These are phyloP conservation scores for Eristalis arbustorum DNA, from an alignment of 2,888 invertebrate species.

Conservation along the genomic window DNA sequence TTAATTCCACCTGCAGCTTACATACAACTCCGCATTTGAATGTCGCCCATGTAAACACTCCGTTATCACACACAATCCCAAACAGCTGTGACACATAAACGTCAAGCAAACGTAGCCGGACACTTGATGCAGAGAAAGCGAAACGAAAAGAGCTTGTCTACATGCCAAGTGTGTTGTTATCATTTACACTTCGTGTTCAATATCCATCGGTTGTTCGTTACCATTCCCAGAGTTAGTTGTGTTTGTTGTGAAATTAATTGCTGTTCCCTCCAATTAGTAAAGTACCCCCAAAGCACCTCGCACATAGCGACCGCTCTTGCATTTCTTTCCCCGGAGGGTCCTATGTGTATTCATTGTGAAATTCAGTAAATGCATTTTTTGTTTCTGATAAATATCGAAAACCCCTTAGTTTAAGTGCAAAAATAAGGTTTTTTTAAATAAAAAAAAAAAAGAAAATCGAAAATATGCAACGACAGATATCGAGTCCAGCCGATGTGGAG, in stretches of 20 bases:
- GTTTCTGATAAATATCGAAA: too few relatives aligned
- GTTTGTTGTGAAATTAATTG: neutral
- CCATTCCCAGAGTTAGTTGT: neutral
- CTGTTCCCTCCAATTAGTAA: neutral
- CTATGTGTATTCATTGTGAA: neutral
- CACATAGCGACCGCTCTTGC: neutral
- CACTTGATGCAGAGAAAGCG: neutral
- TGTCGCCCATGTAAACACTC: neutral
- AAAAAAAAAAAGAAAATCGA: neutral
- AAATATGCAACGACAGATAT: conserved; percentile 58
- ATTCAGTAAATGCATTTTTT: neutral
- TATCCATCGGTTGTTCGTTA: neutral
- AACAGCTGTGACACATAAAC: neutral
- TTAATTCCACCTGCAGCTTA: too few relatives aligned
- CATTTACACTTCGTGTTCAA: conserved; percentile 22
- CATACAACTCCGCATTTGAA: neutral
- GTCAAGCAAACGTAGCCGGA: conserved; percentile 5
- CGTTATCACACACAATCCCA: neutral
- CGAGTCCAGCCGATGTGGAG: conserved; percentile 43
- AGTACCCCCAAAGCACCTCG: neutral
- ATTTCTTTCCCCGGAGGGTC: neutral
- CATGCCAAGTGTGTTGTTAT: conserved; percentile 51
- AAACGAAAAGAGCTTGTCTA: conserved; percentile 13
- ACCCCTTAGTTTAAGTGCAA: conserved; percentile 13
- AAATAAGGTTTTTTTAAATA: neutral